phyloP scores from a whole-genome alignment of 1,140 invertebrate genomes.

The Bathynomus jamesi region DNA sequence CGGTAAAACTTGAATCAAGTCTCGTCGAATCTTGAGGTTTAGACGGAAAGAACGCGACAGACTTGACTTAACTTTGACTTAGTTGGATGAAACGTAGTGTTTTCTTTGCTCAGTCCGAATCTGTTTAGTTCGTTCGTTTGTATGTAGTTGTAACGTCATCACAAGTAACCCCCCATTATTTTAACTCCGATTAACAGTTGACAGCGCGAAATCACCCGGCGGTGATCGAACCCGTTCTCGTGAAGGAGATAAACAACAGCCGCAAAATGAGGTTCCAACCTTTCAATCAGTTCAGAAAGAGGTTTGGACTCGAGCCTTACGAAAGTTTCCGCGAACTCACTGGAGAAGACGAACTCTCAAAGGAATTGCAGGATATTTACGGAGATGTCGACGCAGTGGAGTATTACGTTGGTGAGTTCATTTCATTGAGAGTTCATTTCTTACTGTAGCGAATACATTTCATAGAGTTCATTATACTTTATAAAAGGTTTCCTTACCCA shows the following conservation, averaged over 20 bases:
- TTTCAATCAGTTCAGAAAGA: slow-evolving; percentile 44
- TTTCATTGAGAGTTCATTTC: too few relatives aligned
- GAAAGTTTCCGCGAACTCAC: slow-evolving; percentile 44
- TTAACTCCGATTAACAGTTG: slow-evolving; percentile 8
- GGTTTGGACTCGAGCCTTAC: slow-evolving; percentile 42
- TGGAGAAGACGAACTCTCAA: slow-evolving; percentile 43
- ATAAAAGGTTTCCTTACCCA: too few relatives aligned
- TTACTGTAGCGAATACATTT: too few relatives aligned
- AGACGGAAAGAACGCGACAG: too few relatives aligned
- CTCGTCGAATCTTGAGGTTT: too few relatives aligned
- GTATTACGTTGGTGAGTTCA: slow-evolving; percentile 43
- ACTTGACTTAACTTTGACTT: neutral
- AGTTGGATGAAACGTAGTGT: neutral
- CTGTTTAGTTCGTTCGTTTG: neutral
- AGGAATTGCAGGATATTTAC: slow-evolving; percentile 43
- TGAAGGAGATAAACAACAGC: slow-evolving; percentile 39
- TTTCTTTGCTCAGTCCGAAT: neutral
- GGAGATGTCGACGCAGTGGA: slow-evolving; percentile 46
- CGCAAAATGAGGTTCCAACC: slow-evolving; percentile 44
- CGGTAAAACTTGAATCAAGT: too few relatives aligned
- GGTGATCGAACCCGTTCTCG: slow-evolving; percentile 41
- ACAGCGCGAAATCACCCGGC: slow-evolving; percentile 42
- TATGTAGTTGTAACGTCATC: neutral
- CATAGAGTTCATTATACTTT: too few relatives aligned
- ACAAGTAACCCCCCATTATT: neutral